These are phyloP conservation scores for Seriola rivoliana DNA, from an alignment of 2,113 vertebrate genomes.

Conservation along the genomic window DNA sequence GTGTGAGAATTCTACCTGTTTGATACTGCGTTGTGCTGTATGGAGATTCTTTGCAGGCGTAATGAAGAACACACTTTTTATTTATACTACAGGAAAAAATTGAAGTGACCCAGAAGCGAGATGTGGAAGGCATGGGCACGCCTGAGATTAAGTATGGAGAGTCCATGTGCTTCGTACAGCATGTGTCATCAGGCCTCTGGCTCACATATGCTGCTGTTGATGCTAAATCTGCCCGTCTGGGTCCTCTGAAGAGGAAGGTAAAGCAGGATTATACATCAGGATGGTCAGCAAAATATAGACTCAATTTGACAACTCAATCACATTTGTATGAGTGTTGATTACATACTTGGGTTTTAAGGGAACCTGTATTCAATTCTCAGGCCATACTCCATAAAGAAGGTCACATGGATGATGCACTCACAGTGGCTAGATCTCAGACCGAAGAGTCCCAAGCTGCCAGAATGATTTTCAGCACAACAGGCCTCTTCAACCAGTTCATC, in stretches of 20 bases:
- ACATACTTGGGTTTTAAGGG: conserved; percentile 1
- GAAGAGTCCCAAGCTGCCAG: conserved; percentile 93
- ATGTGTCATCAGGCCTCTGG: conserved; percentile 90
- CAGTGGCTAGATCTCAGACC: conserved; percentile 90
- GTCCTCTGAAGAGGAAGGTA: conserved; percentile 93
- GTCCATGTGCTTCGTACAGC: conserved; percentile 94
- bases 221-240: conserved; percentile 90
- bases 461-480: conserved; percentile 93
- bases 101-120: conserved; percentile 89
- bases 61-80: not conserved
- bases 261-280: not conserved
- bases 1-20: not conserved
- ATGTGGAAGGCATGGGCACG: conserved; percentile 94
- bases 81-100: conserved; percentile 89
- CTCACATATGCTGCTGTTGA: conserved; percentile 92
- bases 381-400: conserved; percentile 95
- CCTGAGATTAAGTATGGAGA: conserved; percentile 96
- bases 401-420: conserved; percentile 94
- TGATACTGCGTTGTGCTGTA: not conserved
- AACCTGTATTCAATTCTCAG: conserved; percentile 70
- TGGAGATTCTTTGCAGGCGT: not conserved
- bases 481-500: conserved; percentile 93
- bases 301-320: not conserved
- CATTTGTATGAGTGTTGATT: not conserved
- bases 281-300: not conserved